Base-by-base conservation (phyloP, 2,888 invertebrate genomes). In the Phyto melanocephala region DNA sequence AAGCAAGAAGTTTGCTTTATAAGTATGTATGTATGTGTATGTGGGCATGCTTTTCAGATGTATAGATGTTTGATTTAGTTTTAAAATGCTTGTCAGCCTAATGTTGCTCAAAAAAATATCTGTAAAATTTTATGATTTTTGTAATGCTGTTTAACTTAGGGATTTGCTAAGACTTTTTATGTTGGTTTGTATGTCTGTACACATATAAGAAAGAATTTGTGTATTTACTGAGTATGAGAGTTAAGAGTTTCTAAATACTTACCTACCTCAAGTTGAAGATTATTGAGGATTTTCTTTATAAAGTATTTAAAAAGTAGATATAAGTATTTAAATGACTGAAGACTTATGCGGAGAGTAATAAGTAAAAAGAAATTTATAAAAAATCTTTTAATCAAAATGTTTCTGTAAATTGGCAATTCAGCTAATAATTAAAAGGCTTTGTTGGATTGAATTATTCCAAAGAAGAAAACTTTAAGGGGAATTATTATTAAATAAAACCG, bases 201-300 rank as follows among this genome's bases (percentile, higher is more conserved):
- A 28, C 28, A 28, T 28, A n/a, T n/a, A n/a, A n/a, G n/a, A n/a
- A n/a, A n/a, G n/a, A n/a, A n/a, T n/a, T 47, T n/a, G 4, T 22
- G 11, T n/a, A 22, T 50, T 13, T n/a, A 60, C 11, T 8, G 33
- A 63, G 47, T 52, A 37, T 63, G 58, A 28, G 28, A 65, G 17
- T 79, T 67, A 42, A 71, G 40, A 71, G n/a, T 2, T 10, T 22
- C 37, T 28, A 24, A n/a, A 10, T 33, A 82, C 82, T 82, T 79
- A 82, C 79, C 82, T 82, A 71, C 70, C 82, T 62, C 79, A 82
- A 79, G 52, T 71, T 60, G 10, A 52, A 82, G 82, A 82, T 79
- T 82, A 82, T 82, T 82, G 15, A 71, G 82, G 54, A 76, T 71
- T 76, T 79, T 70, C 37, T 62, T 60, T 47, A 24, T 50, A 62